These are phyloP conservation scores for Drosophila parthenogenetica DNA, from an alignment of 2,888 invertebrate genomes.

Conservation along the genomic window DNA sequence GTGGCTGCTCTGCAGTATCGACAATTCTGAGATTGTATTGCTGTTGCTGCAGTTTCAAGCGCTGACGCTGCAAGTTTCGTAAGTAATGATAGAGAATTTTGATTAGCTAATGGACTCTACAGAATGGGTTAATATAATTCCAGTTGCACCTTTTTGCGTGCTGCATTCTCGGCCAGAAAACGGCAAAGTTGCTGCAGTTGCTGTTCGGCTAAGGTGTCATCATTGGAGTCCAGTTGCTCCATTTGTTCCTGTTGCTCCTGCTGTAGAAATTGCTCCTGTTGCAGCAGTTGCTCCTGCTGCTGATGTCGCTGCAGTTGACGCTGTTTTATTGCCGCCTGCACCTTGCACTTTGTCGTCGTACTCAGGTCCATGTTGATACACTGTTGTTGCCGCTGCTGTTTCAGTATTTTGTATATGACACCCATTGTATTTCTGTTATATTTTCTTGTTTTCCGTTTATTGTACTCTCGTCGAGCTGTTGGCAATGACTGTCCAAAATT, in stretches of 20 bases:
- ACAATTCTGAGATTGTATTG: background rate
- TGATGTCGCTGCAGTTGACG: slow-evolving; percentile 43
- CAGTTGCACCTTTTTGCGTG: slow-evolving; percentile 71
- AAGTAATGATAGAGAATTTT: background rate
- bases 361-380: slow-evolving; percentile 61
- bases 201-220: background rate
- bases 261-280: slow-evolving; percentile 20
- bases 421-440: slow-evolving; percentile 67
- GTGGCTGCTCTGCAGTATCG: slow-evolving; percentile 24
- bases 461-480: slow-evolving; percentile 58
- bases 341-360: slow-evolving; percentile 60
- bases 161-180: slow-evolving; percentile 82
- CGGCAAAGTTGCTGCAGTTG: slow-evolving; percentile 80
- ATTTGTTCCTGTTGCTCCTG: slow-evolving; percentile 55
- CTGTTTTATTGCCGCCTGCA: slow-evolving; percentile 65
- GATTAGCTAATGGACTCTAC: slow-evolving; percentile 8
- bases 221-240: slow-evolving; percentile 66
- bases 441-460: background rate
- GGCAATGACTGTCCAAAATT: slow-evolving; percentile 66
- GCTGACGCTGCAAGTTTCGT: slow-evolving; percentile 49
- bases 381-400: slow-evolving; percentile 67
- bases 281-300: slow-evolving; percentile 19
- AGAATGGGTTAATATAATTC: background rate
- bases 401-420: slow-evolving; percentile 81
- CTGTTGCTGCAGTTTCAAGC: slow-evolving; percentile 41